Base-by-base conservation (phyloP, 2,797 vertebrate genomes). In the Alca torda region DNA sequence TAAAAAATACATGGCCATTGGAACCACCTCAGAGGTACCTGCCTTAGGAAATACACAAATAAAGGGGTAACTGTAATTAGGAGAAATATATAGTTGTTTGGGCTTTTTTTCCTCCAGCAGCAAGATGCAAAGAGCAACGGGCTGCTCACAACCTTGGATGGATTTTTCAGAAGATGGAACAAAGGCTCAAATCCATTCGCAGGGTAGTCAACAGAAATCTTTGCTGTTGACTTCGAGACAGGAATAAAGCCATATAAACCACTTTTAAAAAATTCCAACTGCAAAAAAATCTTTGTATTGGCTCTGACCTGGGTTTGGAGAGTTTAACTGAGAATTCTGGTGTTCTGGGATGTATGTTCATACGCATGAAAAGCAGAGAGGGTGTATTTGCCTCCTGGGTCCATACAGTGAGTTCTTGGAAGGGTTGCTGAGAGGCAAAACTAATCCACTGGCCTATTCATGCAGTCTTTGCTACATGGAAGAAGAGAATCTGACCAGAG, bases 11-110 rank as follows among this genome's bases (percentile, higher is more conserved):
- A 0, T 16, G 48, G 57, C 64, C 50, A 31, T 21, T 26, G 25
- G 61, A 92, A 81, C 19, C 54, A 93, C 39, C 82, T 75, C 54
- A 87, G 56, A 56, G 54, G 14, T 75, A 95, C 73, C 69, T 86
- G 65, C 33, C 74, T 54, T 73, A 51, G 50, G 30, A 80, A 85
- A 94, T 23, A 68, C 7, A 51, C 10, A 59, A 92, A 63, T 68
- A 64, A 83, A 83, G 7, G 25, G 9, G 8, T 31, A 85, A 50
- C 31, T 85, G 35, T 59, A 77, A 41, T 68, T 57, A 56, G 30
- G 26, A 80, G 37, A 90, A 81, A 74, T 13, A 68, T 0, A 24
- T 9, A 73, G n/a, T 4, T 35, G 8, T 21, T 61, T 28, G 31
- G 4, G 4, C 7, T 16, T 31, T 31, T 41, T 31, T 13, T 0